Conservation (phyloP, 1,140 invertebrate species). For the Popillia japonica region DNA sequence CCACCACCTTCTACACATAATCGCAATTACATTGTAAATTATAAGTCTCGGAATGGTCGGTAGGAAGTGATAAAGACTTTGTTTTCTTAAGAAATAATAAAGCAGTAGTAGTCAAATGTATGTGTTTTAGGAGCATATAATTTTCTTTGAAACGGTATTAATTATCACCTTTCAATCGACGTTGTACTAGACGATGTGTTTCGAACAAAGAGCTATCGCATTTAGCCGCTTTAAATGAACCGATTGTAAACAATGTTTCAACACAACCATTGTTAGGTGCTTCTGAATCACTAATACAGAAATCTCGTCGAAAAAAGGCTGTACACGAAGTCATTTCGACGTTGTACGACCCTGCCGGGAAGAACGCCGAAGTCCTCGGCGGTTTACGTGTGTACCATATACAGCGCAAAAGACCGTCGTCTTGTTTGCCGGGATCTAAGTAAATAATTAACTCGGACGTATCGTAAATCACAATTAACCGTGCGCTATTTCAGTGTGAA, state of each 20-base stretch:
- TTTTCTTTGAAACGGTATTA: not conserved
- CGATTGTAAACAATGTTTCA: slow-evolving; percentile 31
- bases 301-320: slow-evolving; percentile 5
- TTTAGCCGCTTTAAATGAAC: not conserved
- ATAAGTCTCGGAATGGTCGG: too few species aligned
- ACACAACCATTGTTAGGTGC: slow-evolving; percentile 16
- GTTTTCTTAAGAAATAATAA: too few species aligned
- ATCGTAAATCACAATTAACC: slow-evolving; percentile 35
- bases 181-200: not conserved
- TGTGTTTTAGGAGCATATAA: too few species aligned
- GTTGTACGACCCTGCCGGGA: not conserved
- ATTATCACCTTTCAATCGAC: not conserved
- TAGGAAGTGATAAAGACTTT: too few species aligned
- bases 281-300: slow-evolving; percentile 16
- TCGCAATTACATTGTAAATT: too few species aligned
- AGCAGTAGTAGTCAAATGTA: too few species aligned
- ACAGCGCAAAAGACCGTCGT: slow-evolving; percentile 5
- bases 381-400: not conserved
- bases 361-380: not conserved
- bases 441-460: slow-evolving; percentile 34
- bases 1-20: too few species aligned
- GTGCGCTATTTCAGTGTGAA: slow-evolving; percentile 31
- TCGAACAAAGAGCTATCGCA: not conserved
- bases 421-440: slow-evolving; percentile 4
- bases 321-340: not conserved